Evolutionary conservation across 2,113 vertebrate species (phyloP).

Genomic region (Microtus ochrogaster): DNA sequence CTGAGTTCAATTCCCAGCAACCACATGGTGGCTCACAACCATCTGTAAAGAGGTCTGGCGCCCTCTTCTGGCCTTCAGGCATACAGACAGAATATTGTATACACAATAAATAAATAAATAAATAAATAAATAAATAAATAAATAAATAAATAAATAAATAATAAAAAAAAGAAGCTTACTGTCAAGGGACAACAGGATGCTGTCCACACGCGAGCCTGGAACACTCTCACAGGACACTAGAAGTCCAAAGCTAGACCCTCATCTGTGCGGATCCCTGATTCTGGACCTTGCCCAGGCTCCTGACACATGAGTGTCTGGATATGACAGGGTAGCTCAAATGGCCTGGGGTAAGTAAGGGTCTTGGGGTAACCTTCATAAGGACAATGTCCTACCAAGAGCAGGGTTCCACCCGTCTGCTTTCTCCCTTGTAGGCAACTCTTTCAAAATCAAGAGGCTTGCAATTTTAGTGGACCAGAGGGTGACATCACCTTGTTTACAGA

Average conservation of each 20-base stretch:
- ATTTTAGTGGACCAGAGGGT: not conserved
- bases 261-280: not conserved
- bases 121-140: too few relatives aligned
- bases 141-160: too few relatives aligned
- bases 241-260: not conserved
- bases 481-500: not conserved
- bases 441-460: not conserved
- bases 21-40: too few relatives aligned
- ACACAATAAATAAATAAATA: too few relatives aligned
- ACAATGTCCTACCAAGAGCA: not conserved
- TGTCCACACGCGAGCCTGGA: not conserved
- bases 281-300: not conserved
- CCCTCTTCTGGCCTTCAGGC: too few relatives aligned
- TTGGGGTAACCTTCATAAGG: not conserved
- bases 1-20: too few relatives aligned
- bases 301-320: not conserved
- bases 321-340: not conserved
- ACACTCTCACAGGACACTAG: not conserved
- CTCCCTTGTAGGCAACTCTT: not conserved
- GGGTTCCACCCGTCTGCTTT: not conserved
- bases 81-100: too few relatives aligned
- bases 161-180: not conserved
- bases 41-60: too few relatives aligned
- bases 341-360: not conserved
- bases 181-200: not conserved